Evolutionary conservation across 1,140 invertebrate genomes (phyloP), one percentile per base, ranked within the genome.

Genomic region (Heliconius nattereri): DNA sequence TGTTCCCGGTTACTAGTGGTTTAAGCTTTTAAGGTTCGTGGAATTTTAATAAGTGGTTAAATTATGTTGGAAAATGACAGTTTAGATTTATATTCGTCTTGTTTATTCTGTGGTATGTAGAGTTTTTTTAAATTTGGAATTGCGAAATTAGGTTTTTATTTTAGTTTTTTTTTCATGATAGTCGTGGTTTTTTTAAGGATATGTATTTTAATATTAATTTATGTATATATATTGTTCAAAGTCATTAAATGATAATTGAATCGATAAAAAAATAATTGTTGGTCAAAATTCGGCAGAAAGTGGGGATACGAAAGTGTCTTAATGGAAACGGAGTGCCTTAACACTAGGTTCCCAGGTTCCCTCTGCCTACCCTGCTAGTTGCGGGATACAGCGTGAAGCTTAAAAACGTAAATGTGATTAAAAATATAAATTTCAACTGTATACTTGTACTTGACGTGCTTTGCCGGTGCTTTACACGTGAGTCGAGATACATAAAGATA

Each of bases 11-110:
- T 45, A 45, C 40, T 52, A 45, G 32, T 80, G 57, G 52, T 71
- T 40, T 75, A 40, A 75, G 74, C 71, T 75, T 81, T 78, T 81
- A 73, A 87, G 82, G 83, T 88, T 84, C 81, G 86, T 85, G 76
- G 83, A 78, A 75, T 78, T 78, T 26, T 29, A 66, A 66, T 66
- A 66, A 66, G 60, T 66, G 57, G 71, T 71, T 81, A 75, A 81
- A 81, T 81, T 82, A 76, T 66, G 23, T 66, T 66, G 20, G 23
- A 26, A 29, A 26, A 66, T 66, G 3, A 13, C 60, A 66, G 60
- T 29, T 66, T 29, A 23, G 54, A 20, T 16, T 66, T 66, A 1
- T 66, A 26, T 29, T 66, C 29, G 23, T 11, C 9, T 66, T 66
- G 60, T 29, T 66, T 66, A 26, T 66, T 66, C n/a, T 13, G n/a